These are phyloP conservation scores for Neogale vison DNA, from an alignment of 2,113 vertebrate genomes.

Conservation along the genomic window DNA sequence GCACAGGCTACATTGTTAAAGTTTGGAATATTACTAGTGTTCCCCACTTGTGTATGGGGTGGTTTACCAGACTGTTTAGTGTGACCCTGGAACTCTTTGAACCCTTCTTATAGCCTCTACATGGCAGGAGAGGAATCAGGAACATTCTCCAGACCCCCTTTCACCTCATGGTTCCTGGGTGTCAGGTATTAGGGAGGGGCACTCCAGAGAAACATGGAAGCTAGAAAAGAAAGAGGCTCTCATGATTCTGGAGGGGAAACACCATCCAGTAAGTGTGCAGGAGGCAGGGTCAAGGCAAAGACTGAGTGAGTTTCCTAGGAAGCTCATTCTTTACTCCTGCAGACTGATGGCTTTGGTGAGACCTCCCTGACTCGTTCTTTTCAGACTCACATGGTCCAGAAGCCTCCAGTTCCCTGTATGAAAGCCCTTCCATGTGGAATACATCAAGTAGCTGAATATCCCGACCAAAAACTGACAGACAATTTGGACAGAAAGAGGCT, in stretches of 20 bases:
- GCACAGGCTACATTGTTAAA: not conserved
- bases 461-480: not conserved
- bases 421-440: not conserved
- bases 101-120: not conserved
- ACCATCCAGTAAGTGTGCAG: not conserved
- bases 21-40: not conserved
- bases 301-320: not conserved
- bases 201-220: not conserved
- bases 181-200: not conserved
- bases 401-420: not conserved
- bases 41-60: accelerated
- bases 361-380: not conserved
- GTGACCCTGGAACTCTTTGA: not conserved
- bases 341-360: not conserved
- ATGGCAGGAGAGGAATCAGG: not conserved
- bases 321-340: not conserved
- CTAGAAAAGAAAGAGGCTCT: not conserved
- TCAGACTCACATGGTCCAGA: not conserved
- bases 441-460: not conserved
- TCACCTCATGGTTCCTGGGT: not conserved
- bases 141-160: not conserved
- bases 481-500: not conserved
- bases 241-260: not conserved
- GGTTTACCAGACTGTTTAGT: not conserved
- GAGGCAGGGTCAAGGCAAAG: not conserved